Percentiles rank a stretch among this genome's conserved stretches.
These are phyloP conservation scores for Syngnathus scovelli DNA, from an alignment of 2,113 vertebrate species.

Conservation along the genomic window DNA sequence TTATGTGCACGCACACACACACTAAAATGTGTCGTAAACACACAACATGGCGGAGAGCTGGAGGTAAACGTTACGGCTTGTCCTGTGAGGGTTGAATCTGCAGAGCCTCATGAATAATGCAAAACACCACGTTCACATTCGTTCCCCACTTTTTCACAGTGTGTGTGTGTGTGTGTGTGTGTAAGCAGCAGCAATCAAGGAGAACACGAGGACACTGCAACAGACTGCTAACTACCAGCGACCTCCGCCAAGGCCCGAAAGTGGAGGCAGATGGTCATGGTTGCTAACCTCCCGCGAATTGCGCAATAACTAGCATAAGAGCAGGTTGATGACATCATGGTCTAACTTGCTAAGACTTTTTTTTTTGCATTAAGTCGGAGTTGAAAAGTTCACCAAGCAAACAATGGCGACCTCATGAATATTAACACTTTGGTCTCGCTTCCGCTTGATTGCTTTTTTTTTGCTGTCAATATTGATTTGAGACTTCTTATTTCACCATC, in stretches of 20 bases:
- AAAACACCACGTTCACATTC: constrained; percentile 39
- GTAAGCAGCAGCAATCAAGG: constrained; percentile 3
- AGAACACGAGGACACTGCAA: background rate
- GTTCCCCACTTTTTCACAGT: constrained; percentile 32
- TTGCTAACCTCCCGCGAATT: no score
- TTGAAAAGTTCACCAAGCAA: constrained; percentile 31
- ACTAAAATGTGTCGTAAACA: constrained; percentile 19
- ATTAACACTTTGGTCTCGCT: background rate
- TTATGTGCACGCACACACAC: background rate
- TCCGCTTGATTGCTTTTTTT: no score
- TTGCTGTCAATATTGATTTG: no score
- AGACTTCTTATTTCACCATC: background rate
- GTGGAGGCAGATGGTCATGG: background rate
- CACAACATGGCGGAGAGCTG: constrained; percentile 7
- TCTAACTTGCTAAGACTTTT: no score
- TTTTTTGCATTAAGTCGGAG: constrained; percentile 4
- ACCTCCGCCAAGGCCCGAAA: background rate
- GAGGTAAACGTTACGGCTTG: constrained; percentile 30
- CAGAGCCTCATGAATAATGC: constrained; percentile 55
- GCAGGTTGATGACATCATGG: no score
- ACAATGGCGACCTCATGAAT: constrained; percentile 10
- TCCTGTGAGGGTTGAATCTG: constrained; percentile 45
- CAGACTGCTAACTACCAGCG: background rate
- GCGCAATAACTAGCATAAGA: no score
- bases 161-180: constrained; percentile 4